These are phyloP conservation scores for Tenodera sinensis DNA, from an alignment of 2,888 invertebrate species.

Conservation along the genomic window DNA sequence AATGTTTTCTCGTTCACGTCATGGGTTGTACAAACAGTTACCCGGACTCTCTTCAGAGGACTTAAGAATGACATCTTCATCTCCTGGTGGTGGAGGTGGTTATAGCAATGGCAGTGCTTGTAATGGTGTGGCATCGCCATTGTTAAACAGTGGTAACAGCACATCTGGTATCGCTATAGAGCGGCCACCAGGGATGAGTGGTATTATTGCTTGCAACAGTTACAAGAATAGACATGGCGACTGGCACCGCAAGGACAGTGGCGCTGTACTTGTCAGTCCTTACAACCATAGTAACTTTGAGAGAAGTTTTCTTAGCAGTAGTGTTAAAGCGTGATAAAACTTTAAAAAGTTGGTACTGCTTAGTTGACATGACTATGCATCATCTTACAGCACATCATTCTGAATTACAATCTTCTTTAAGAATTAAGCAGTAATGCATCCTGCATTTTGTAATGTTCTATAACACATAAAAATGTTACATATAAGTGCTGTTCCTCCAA, in stretches of 20 bases:
- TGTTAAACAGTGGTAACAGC: background rate
- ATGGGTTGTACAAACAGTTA: conserved; percentile 42
- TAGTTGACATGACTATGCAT: background rate
- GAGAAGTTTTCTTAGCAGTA: background rate
- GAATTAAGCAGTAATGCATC: too few relatives aligned
- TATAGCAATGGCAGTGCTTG: background rate
- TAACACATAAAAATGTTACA: too few relatives aligned
- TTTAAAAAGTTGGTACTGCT: background rate
- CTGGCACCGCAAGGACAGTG: conserved; percentile 44
- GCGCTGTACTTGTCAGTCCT: conserved; percentile 43
- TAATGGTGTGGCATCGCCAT: background rate
- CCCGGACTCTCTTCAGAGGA: background rate
- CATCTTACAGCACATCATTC: too few relatives aligned
- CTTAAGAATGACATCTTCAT: background rate
- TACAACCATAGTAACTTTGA: conserved; percentile 51
- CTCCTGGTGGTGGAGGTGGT: background rate
- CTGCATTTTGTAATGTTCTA: too few relatives aligned
- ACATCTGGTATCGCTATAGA: conserved; percentile 56
- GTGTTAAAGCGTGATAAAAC: background rate
- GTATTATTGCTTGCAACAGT: conserved; percentile 71
- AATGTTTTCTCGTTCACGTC: conserved; percentile 39
- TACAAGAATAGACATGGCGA: conserved; percentile 61
- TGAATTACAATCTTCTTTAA: too few relatives aligned
- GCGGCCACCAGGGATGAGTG: conserved; percentile 70
- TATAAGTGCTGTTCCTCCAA: too few relatives aligned